Evolutionary conservation across 2,113 vertebrate species (phyloP).

Genomic region (Nannobrachium achirus): DNA sequence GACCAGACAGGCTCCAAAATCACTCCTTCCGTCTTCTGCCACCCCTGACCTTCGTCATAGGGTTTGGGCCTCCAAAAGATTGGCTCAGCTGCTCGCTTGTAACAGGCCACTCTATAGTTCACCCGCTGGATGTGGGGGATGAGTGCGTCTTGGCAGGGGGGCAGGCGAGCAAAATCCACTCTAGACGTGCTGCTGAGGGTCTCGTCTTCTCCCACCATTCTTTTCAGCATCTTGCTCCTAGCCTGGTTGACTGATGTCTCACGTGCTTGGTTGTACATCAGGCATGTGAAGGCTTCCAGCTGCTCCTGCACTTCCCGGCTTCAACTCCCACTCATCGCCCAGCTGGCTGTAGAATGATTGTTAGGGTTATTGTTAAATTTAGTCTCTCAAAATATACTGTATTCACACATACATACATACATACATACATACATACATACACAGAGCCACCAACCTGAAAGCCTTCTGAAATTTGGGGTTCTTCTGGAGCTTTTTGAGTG

Average conservation of each 20-base stretch:
- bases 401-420: neutral
- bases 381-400: neutral
- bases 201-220: conserved; percentile 3
- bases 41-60: too few relatives aligned
- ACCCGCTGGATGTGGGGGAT: too few relatives aligned
- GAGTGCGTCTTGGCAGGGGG: neutral
- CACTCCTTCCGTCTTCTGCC: too few relatives aligned
- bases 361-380: neutral
- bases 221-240: too few relatives aligned
- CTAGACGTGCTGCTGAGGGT: neutral
- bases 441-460: neutral
- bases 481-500: conserved; percentile 9
- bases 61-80: too few relatives aligned
- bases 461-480: conserved; percentile 4
- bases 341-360: too few relatives aligned
- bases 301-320: conserved; percentile 3
- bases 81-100: too few relatives aligned
- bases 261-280: conserved; percentile 3
- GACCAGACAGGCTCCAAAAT: too few relatives aligned
- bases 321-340: neutral
- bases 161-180: neutral
- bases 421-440: neutral
- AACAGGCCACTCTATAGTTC: too few relatives aligned
- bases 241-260: neutral
- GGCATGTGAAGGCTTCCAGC: conserved; percentile 1